Evolutionary conservation across 1,140 invertebrate species (phyloP), one percentile per base, ranked within the genome.

Genomic region (Drosophila varians): DNA sequence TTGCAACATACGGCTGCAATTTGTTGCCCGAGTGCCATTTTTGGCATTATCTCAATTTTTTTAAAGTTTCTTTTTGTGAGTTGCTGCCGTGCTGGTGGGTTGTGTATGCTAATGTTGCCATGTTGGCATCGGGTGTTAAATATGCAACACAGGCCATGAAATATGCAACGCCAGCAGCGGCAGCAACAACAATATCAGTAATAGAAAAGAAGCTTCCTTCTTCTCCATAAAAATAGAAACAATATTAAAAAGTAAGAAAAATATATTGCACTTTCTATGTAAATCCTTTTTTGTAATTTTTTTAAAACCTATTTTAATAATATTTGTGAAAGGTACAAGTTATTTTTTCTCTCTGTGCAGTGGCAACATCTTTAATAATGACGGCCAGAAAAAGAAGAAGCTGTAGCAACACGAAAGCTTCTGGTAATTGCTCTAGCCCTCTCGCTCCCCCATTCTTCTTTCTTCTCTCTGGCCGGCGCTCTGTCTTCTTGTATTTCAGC

Each of bases 1-100:
- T 42, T 38, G 42, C 51, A 66, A 69, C 62, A 51, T 62, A 49
- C 45, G 53, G 36, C 21, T 28, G 76, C 48, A 68, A 51, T 54
- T 71, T 84, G 74, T 52, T 62, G 56, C 52, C 52, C 64, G 38
- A 65, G 74, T 79, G 62, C 56, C 70, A 79, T 66, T 42, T 79
- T 70, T 72, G 64, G 47, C 31, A 42, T 52, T 72, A 43, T 64
- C 45, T 40, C 25, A 64, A 19, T 19, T 34, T 55, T 31, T 60
- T 25, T 16, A 8, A 31, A 43, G 46, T 51, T 52, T 9, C 16
- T 12, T 40, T n/a, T 1, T n/a, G 12, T 28, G 1, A 11, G 9
- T 3, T 18, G 1, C 42, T 19, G 9, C 12, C 2, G 21, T 12
- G 23, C 25, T 8, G 9, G 36, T 36, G 57, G 34, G 62, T 42